These are phyloP conservation scores for Ammodytes marinus DNA, from an alignment of 2,113 vertebrate genomes.

Conservation along the genomic window DNA sequence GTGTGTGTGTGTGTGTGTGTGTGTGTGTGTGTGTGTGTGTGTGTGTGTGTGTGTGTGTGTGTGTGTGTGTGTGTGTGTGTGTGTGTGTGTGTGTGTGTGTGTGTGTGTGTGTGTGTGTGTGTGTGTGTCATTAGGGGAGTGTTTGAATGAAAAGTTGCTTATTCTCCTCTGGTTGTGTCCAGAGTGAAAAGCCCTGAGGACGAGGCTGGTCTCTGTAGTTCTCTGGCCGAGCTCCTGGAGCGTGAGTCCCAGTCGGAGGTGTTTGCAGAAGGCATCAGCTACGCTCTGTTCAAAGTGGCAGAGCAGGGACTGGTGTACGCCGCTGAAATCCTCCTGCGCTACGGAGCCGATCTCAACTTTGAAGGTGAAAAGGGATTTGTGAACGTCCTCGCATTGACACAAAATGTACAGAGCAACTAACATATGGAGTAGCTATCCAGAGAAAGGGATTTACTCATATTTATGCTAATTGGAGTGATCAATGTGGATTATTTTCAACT, in stretches of 20 bases:
- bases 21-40: too few species aligned
- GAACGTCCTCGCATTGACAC: background rate
- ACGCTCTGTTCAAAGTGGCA: constrained; percentile 90
- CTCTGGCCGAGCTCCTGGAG: constrained; percentile 88
- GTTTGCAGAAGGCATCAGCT: constrained; percentile 93
- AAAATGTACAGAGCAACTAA: background rate
- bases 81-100: too few species aligned
- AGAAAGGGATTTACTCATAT: background rate
- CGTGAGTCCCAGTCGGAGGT: constrained; percentile 89
- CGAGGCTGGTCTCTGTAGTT: constrained; percentile 67
- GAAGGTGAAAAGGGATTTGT: constrained; percentile 83
- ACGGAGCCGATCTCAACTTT: constrained; percentile 91
- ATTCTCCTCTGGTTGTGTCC: constrained; percentile 8
- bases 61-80: too few species aligned
- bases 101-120: too few species aligned
- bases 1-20: too few species aligned
- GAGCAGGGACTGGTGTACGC: constrained; percentile 86
- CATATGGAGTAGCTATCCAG: background rate
- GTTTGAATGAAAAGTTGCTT: background rate
- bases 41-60: too few species aligned
- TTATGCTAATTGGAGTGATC: background rate
- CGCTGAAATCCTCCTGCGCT: constrained; percentile 87
- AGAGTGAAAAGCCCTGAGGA: constrained; percentile 71
- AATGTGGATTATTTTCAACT: background rate
- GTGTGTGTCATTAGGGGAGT: too few species aligned